Percentiles rank a stretch among this genome's conserved stretches.
These are phyloP conservation scores for Cryptocheilus praepositus DNA, from an alignment of 2,888 invertebrate genomes.

Conservation along the genomic window DNA sequence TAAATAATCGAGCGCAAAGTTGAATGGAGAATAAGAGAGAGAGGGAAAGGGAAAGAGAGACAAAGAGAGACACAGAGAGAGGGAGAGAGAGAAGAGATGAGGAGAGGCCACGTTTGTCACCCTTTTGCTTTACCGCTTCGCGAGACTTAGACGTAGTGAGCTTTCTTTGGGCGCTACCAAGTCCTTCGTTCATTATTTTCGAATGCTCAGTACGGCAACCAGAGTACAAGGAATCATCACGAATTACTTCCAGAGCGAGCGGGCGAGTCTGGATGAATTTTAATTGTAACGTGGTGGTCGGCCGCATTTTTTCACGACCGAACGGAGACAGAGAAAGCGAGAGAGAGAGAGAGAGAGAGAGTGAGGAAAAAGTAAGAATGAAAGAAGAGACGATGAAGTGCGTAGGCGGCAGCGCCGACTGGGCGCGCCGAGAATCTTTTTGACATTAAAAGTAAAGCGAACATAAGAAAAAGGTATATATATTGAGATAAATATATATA, in stretches of 20 bases:
- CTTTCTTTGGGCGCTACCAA: constrained; percentile 9
- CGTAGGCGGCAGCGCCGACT: too few relatives aligned
- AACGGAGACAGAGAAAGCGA: background rate
- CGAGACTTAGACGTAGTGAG: background rate
- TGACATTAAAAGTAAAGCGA: constrained; percentile 5
- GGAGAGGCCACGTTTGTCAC: too few relatives aligned
- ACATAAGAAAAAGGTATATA: constrained; percentile 1
- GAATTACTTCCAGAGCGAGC: background rate
- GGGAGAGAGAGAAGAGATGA: background rate
- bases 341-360: background rate
- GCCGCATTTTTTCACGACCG: background rate
- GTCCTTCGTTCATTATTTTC: constrained; percentile 25
- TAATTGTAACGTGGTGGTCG: constrained; percentile 1
- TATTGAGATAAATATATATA: too few relatives aligned
- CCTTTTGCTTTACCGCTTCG: constrained; percentile 67
- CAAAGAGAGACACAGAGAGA: too few relatives aligned
- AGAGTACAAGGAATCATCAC: constrained; percentile 9
- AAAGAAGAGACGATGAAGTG: background rate
- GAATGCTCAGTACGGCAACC: constrained; percentile 12
- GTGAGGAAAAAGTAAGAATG: background rate
- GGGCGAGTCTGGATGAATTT: background rate
- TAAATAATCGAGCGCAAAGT: background rate
- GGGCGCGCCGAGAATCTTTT: background rate
- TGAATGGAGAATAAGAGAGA: too few relatives aligned
- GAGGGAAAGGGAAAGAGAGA: background rate